Percentiles rank a stretch among this genome's conserved stretches.
Conservation (phyloP, 2,113 vertebrate genomes). For the Peromyscus polionotus region DNA sequence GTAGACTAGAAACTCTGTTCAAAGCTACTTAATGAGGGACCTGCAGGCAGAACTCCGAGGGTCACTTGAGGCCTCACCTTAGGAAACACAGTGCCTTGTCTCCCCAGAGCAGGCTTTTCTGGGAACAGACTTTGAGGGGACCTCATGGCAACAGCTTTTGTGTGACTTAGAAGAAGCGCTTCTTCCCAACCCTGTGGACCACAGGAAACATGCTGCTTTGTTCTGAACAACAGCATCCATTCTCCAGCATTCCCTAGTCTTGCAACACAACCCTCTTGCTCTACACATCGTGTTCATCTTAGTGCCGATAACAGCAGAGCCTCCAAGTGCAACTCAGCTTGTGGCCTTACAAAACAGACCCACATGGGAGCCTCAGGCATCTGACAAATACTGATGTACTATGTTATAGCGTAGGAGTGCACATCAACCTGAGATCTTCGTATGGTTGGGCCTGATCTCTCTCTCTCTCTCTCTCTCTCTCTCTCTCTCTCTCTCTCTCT, state of each 20-base stretch:
- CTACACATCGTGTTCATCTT: rapidly evolving
- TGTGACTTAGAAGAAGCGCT: neutral
- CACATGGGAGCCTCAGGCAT: rapidly evolving
- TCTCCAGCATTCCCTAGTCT: neutral
- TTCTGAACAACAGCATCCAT: neutral
- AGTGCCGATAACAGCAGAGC: too few species aligned
- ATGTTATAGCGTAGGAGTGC: neutral
- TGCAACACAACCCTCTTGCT: neutral
- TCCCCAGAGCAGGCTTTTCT: neutral
- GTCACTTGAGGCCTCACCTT: neutral
- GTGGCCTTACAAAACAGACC: neutral
- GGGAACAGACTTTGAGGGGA: neutral
- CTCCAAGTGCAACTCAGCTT: neutral
- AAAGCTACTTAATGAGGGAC: neutral
- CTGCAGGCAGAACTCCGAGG: neutral
- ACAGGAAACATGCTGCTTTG: neutral
- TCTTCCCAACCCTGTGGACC: neutral
- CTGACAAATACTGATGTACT: neutral
- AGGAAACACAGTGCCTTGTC: neutral
- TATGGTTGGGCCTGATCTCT: neutral
- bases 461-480: neutral
- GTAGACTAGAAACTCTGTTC: neutral
- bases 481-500: neutral
- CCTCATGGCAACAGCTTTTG: neutral
- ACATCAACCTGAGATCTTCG: neutral